These are phyloP conservation scores for Ceratoteleas bidentatus DNA, from an alignment of 1,140 invertebrate genomes.

Conservation along the genomic window DNA sequence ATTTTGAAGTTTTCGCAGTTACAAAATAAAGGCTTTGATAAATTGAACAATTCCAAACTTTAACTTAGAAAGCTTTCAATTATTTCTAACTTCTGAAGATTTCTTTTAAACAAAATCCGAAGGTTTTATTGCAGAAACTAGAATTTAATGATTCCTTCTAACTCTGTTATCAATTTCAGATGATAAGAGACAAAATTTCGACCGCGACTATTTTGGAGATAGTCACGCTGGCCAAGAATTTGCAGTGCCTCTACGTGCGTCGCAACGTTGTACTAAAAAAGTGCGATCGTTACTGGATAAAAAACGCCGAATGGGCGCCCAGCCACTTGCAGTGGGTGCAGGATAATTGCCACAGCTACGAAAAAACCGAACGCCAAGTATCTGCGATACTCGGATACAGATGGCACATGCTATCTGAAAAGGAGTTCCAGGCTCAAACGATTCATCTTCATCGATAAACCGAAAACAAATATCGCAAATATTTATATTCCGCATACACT, in stretches of 20 bases:
- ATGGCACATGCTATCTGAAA: conserved; percentile 89
- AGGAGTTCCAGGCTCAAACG: conserved; percentile 84
- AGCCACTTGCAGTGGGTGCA: conserved; percentile 87
- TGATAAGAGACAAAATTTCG: conserved; percentile 90
- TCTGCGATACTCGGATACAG: conserved; percentile 85
- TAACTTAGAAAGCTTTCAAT: no score
- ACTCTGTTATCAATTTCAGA: no score
- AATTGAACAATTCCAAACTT: no score
- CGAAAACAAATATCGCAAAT: not conserved
- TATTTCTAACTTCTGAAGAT: no score
- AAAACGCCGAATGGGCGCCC: conserved; percentile 85
- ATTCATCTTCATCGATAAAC: conserved; percentile 71
- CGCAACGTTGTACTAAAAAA: conserved; percentile 87
- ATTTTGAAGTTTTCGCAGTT: no score
- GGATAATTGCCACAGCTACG: conserved; percentile 84
- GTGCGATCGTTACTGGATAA: conserved; percentile 85
- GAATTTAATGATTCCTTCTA: no score
- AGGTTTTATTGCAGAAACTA: no score
- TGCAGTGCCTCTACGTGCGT: conserved; percentile 86
- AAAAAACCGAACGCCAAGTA: conserved; percentile 86
- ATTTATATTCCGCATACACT: no score
- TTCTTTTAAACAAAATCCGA: no score
- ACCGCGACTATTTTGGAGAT: conserved; percentile 90
- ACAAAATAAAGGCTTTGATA: no score
- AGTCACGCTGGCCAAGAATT: conserved; percentile 84